Base-by-base conservation (phyloP, 1,140 invertebrate genomes). In the Drosophila tropicalis region DNA sequence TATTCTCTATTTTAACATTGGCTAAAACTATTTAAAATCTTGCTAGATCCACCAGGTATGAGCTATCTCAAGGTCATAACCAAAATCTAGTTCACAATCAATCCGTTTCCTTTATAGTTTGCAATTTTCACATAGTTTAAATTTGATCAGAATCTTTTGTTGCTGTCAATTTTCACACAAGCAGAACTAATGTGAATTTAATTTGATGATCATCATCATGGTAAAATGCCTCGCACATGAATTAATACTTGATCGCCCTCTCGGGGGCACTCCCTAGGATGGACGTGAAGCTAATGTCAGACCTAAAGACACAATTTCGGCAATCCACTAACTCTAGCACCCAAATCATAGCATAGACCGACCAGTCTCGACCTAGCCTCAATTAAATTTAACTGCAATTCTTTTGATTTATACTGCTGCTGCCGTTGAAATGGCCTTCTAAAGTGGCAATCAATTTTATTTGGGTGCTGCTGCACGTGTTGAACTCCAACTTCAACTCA, bases 401-500 rank as follows among this genome's bases (percentile, higher is more conserved):
- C 83, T 86, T 76, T 76, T 83, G 83, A 83, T 79, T 87, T 86
- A 76, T 76, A 69, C 65, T 34, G 17, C 44, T 55, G 66, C 73
- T 76, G 71, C 54, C 69, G 44, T 57, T 68, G 67, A 72, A 82
- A 68, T 73, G 82, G 79, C 82, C 82, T 86, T 86, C 82, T 71
- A 74, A 86, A 86, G 83, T 86, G 82, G 83, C 83, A 86, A 87
- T 86, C 82, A 86, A 86, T 86, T 85, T 76, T 72, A 69, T 62
- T 58, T 40, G 67, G 60, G 60, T 44, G 36, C 44, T 51, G 44
- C 44, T 80, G 77, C 72, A 67, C 74, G 79, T 86, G 82, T 86
- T 86, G 82, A 87, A 85, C 79, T 81, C 74, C 64, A 84, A 69
- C 44, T 47, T 15, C 17, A 44, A n/a, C 5, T 34, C n/a, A n/a